Evolutionary conservation across 1,140 invertebrate genomes (phyloP), one percentile per base, ranked within the genome.

Genomic region (Drosophila nasuta): DNA sequence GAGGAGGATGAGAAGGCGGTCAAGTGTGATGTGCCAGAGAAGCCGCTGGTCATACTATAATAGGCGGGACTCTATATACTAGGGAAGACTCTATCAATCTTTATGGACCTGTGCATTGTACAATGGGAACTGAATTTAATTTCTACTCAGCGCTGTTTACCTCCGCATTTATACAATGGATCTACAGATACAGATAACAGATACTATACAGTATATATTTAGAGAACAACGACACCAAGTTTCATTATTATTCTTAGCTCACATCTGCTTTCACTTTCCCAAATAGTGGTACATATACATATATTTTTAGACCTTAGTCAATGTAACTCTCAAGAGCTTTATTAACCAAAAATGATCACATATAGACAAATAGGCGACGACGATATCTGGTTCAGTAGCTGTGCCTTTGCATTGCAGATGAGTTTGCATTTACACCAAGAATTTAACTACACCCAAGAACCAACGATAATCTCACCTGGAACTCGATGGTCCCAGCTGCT

Each of bases 1-100:
- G 87, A 91, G 2, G 58, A 86, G 28, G 79, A 92, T 33, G 87
- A 90, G 28, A 92, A 92, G 68, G 91, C 91, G 5, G 70, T 60
- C 25, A 92, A 72, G 10, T 92, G 91, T 41, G 91, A 92, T 70
- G 75, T 85, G 43, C 91, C 91, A 17, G 91, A 92, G 72, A 92
- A 92, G 43, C 91, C 91, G 25, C 49, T 92, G 46, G 91, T 92
- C 11, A 82, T 92, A 58, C 78, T 92, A 49, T 92, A 90, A 49
- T 92, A 90, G 38, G 20, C 7, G 10, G 1, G 28, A 46, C 17
- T 33, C 30, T 65, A 43, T 38, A 41, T 4, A 45, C 20, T 25
- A 25, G 20, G 20, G 62, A 68, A 81, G 3, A 25, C 62, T 70
- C 70, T 65, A 82, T 20, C 75, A 76, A 79, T 68, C 73, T 87